Percentiles rank a stretch among this genome's conserved stretches.
These are phyloP conservation scores for Balaenoptera acutorostrata DNA, from an alignment of 2,113 vertebrate genomes.

Conservation along the genomic window DNA sequence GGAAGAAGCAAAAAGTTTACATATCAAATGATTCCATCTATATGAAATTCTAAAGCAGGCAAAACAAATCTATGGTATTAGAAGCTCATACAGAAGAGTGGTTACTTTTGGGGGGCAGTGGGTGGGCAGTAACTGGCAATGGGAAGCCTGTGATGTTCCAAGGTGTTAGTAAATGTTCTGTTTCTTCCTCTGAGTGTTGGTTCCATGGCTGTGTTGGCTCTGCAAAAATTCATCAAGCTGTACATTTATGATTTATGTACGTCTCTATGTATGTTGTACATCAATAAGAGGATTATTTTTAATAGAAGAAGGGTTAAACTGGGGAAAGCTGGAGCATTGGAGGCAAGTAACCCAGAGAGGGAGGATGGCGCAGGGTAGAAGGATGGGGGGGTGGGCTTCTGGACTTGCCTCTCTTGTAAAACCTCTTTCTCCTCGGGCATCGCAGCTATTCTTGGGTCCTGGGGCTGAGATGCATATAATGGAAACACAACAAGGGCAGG, in stretches of 20 bases:
- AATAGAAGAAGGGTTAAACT: neutral
- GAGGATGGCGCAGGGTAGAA: neutral
- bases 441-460: neutral
- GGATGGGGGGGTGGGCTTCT: neutral
- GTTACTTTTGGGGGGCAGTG: neutral
- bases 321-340: neutral
- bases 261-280: neutral
- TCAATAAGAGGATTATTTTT: neutral
- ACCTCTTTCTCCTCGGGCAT: neutral
- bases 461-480: neutral
- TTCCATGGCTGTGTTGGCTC: neutral
- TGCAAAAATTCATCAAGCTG: neutral
- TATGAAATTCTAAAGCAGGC: neutral
- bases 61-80: neutral
- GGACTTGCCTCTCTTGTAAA: neutral
- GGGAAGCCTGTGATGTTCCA: neutral
- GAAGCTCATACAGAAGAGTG: neutral
- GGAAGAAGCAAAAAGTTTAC: neutral
- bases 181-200: neutral
- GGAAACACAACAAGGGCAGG: neutral
- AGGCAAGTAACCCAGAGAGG: neutral
- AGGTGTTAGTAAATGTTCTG: neutral
- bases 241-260: neutral
- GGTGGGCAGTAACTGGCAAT: neutral
- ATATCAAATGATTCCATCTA: neutral